Evolutionary conservation across 2,888 invertebrate genomes (phyloP), one percentile per base, ranked within the genome.

Genomic region (Hypolimnas misippus): DNA sequence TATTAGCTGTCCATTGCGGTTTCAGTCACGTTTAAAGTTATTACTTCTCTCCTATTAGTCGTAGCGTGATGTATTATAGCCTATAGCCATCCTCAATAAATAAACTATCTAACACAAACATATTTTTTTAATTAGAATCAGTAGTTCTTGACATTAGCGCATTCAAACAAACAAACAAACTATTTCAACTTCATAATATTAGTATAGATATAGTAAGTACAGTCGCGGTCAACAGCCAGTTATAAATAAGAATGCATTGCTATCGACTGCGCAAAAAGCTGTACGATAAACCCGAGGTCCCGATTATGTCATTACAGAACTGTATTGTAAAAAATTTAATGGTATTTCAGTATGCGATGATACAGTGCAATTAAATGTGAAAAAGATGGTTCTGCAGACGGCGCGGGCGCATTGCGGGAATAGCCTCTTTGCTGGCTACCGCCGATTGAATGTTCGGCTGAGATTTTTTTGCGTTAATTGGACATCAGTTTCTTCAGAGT

Each of bases 301-400:
- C 88, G 91, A 90, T 91, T 91, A 90, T 91, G 91, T 90, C 85
- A 90, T 91, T 91, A 91, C 72, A 53, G 66, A 71, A 70, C 68
- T 66, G 73, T 63, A 71, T 70, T 60, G 80, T 74, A 86, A 89
- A 90, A 89, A 89, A 77, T 78, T 82, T 60, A 85, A 85, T 87
- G 85, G 85, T 87, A 87, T 86, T 85, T 85, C 83, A 89, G 89
- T 89, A 91, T 90, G 89, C 86, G 89, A 91, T 91, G 91, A 91
- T 91, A 91, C 89, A 82, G 79, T 73, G 83, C 84, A 89, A 91
- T 91, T 90, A 91, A 84, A 83, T 76, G 72, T 60, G 71, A 52
- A 31, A 51, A 56, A 56, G 62, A 69, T 81, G 81, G 79, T 74
- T 74, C 63, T 67, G 67, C 65, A 69, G 76, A 55, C 66, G 62